Conservation (phyloP, 2,888 invertebrate genomes). For the Melanchra persicariae region DNA sequence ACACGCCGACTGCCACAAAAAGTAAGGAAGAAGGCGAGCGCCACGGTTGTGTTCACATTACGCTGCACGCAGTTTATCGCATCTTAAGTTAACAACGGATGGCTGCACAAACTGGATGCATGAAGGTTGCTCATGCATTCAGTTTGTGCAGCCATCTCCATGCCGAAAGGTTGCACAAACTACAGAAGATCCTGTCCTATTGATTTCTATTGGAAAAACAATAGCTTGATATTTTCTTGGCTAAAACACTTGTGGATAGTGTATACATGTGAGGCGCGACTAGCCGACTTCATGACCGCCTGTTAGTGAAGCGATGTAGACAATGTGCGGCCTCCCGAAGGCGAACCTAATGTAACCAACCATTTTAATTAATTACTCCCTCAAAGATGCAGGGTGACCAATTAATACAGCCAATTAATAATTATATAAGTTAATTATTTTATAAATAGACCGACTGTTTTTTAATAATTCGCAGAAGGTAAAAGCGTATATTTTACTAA, state of each 20-base stretch:
- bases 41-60: background rate
- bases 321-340: background rate
- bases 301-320: background rate
- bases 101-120: too few species aligned
- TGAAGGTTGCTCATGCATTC: too few species aligned
- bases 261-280: background rate
- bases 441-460: too few species aligned
- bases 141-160: background rate
- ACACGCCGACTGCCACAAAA: too few species aligned
- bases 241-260: background rate
- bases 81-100: background rate
- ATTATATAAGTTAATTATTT: background rate
- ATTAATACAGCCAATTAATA: background rate
- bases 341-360: background rate
- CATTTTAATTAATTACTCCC: background rate
- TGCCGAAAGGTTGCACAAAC: too few species aligned
- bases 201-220: background rate
- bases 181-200: too few species aligned
- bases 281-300: background rate
- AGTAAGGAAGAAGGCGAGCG: background rate
- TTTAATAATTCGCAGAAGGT: background rate
- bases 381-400: background rate
- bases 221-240: background rate
- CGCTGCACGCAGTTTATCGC: background rate
- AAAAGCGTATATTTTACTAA: constrained; percentile 11